Conservation (phyloP, 2,888 invertebrate species). For the Parascotia fuliginaria region DNA sequence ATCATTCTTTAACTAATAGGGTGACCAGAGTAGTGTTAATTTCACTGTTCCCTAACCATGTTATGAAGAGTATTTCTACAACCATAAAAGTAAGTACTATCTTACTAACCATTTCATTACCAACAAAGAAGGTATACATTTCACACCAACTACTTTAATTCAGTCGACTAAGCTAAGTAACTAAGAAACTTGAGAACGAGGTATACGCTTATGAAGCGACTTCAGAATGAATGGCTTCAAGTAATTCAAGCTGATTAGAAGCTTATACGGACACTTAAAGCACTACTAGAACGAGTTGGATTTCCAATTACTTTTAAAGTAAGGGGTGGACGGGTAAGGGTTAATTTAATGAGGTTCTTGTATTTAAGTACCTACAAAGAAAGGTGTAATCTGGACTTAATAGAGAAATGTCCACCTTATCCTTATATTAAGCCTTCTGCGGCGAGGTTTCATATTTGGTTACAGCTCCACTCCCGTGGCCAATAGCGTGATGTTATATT, state of each 20-base stretch:
- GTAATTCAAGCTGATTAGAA: constrained; percentile 35
- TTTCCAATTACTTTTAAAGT: constrained; percentile 32
- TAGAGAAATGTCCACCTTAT: too few species aligned
- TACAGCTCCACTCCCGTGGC: too few species aligned
- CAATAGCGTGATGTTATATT: too few species aligned
- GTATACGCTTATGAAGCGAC: constrained; percentile 25
- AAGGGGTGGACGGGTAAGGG: not conserved
- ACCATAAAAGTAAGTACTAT: too few species aligned
- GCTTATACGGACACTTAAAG: constrained; percentile 21
- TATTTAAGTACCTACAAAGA: not conserved
- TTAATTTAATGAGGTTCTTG: not conserved
- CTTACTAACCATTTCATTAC: not conserved
- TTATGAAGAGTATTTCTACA: too few species aligned
- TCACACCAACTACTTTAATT: not conserved
- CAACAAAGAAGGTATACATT: not conserved
- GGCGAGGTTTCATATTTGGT: too few species aligned
- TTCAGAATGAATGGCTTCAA: constrained; percentile 27
- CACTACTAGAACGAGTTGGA: not conserved
- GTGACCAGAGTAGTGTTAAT: too few species aligned
- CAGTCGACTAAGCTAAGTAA: not conserved
- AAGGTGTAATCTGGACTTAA: too few species aligned
- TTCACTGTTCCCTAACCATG: too few species aligned
- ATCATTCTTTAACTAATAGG: too few species aligned
- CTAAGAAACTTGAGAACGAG: constrained; percentile 23
- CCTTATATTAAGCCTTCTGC: too few species aligned